These are phyloP conservation scores for Hepsetus odoe DNA, from an alignment of 2,113 vertebrate genomes.

Conservation along the genomic window DNA sequence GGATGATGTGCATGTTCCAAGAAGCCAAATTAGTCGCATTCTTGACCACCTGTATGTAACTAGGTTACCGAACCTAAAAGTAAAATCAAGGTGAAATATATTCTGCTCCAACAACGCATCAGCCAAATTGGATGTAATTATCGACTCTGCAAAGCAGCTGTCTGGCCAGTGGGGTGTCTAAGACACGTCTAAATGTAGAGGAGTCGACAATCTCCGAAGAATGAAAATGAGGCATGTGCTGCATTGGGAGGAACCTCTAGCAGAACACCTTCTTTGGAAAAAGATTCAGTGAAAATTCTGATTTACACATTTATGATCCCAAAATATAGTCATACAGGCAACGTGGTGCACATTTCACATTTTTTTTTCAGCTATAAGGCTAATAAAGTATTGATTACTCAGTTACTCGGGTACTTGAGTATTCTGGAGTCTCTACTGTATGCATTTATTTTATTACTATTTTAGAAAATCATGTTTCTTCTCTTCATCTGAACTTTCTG, in stretches of 20 bases:
- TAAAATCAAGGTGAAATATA: neutral
- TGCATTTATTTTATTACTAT: no score
- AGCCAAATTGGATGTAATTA: constrained; percentile 1
- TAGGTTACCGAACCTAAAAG: neutral
- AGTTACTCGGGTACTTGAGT: no score
- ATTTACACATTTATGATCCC: neutral
- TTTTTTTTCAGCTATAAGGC: no score
- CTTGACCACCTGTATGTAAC: neutral
- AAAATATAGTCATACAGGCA: neutral
- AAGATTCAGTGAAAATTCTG: neutral
- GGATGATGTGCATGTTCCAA: neutral
- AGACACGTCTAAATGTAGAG: neutral
- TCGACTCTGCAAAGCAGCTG: constrained; percentile 2
- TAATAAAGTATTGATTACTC: no score
- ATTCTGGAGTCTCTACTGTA: no score
- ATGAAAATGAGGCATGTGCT: neutral
- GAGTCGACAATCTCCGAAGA: neutral
- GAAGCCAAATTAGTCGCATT: neutral
- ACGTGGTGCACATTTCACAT: no score
- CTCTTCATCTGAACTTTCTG: no score
- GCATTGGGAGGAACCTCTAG: neutral
- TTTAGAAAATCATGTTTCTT: no score
- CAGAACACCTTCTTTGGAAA: neutral
- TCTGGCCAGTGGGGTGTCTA: neutral
- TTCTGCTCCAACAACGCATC: neutral